These are phyloP conservation scores for Deilephila elpenor DNA, from an alignment of 2,888 invertebrate species.

Conservation along the genomic window DNA sequence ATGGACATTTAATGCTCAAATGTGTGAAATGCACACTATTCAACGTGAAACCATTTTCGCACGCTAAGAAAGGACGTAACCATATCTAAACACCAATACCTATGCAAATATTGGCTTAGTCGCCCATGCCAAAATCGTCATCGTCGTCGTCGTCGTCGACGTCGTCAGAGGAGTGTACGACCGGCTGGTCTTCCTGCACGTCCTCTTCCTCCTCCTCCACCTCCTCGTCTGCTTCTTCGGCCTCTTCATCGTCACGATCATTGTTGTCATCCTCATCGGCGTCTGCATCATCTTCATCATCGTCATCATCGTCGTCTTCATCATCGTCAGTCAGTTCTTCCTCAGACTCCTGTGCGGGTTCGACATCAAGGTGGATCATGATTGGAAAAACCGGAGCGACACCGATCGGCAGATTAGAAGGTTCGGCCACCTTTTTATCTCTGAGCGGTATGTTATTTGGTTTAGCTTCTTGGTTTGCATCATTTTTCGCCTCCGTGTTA, in stretches of 20 bases:
- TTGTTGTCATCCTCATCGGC: background rate
- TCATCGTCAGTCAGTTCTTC: background rate
- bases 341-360: background rate
- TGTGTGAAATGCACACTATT: background rate
- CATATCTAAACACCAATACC: background rate
- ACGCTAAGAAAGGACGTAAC: background rate
- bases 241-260: background rate
- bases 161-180: background rate
- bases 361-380: background rate
- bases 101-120: background rate
- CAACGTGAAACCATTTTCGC: constrained; percentile 1
- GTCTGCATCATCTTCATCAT: background rate
- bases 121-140: background rate
- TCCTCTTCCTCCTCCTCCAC: background rate
- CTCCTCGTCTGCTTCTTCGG: background rate
- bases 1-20: background rate
- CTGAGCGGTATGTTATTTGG: too few species aligned
- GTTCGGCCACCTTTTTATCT: too few species aligned
- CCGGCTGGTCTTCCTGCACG: too few species aligned
- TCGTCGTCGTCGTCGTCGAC: background rate
- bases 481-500: too few species aligned
- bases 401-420: too few species aligned
- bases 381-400: background rate
- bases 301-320: background rate
- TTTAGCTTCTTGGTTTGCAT: too few species aligned